phyloP scores from a whole-genome alignment of 2,888 invertebrate species.

The Drosophila lacicola region DNA sequence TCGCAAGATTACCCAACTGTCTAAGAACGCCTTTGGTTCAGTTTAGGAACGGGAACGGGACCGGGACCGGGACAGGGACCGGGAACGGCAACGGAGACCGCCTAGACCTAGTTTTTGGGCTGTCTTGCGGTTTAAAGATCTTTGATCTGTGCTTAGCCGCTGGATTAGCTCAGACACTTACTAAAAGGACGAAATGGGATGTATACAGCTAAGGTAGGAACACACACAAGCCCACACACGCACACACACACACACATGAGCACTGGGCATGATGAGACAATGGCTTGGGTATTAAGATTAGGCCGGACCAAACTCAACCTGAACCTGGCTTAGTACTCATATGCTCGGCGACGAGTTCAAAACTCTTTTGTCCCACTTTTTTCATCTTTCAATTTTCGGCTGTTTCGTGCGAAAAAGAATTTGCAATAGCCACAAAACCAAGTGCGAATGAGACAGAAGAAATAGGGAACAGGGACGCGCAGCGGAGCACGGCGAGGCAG shows the following conservation, averaged over 20 bases:
- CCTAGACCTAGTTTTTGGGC: conserved; percentile 39
- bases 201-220: conserved; percentile 10
- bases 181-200: conserved; percentile 47
- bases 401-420: conserved; percentile 70
- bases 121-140: conserved; percentile 72
- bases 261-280: conserved; percentile 43
- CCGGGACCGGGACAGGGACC: too few relatives aligned
- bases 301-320: conserved; percentile 45
- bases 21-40: conserved; percentile 29
- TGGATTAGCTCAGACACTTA: conserved; percentile 72
- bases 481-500: conserved; percentile 13
- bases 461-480: not conserved
- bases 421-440: conserved; percentile 41
- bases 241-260: conserved; percentile 18
- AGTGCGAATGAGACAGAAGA: conserved; percentile 7
- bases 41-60: too few relatives aligned
- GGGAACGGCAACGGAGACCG: conserved; percentile 13
- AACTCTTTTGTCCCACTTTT: conserved; percentile 51
- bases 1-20: conserved; percentile 51
- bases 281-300: conserved; percentile 54
- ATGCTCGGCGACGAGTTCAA: conserved; percentile 44
- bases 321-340: conserved; percentile 70
- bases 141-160: conserved; percentile 77
- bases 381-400: conserved; percentile 14
- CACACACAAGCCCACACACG: conserved; percentile 27